These are phyloP conservation scores for Rallus crepitans DNA, from an alignment of 2,797 vertebrate species.

Conservation along the genomic window DNA sequence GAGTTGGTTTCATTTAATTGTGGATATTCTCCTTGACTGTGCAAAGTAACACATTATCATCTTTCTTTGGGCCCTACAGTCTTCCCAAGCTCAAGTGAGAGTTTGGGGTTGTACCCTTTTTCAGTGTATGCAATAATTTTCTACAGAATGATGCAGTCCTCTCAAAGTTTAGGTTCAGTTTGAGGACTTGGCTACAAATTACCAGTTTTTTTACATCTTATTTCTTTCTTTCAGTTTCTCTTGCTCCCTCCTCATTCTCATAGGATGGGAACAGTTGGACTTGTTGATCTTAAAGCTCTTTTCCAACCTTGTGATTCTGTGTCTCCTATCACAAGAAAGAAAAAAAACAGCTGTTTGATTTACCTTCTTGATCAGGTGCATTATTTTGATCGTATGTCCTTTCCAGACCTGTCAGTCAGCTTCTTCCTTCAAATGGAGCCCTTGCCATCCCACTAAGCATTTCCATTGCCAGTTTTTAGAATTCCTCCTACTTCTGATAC, in stretches of 20 bases:
- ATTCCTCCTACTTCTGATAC: neutral
- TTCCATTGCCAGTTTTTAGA: slow-evolving; percentile 5
- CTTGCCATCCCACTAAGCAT: slow-evolving; percentile 8
- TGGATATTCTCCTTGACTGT: neutral
- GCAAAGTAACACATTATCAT: neutral
- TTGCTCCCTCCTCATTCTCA: neutral
- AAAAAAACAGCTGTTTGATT: neutral
- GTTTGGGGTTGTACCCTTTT: neutral
- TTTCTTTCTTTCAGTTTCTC: neutral
- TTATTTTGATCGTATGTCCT: neutral
- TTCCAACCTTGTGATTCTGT: too few species aligned
- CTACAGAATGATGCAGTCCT: neutral
- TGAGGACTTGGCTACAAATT: neutral
- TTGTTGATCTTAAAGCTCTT: too few species aligned
- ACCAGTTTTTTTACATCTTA: neutral
- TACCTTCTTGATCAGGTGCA: neutral
- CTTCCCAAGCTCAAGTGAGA: neutral
- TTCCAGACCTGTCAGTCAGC: neutral
- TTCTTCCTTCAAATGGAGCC: neutral
- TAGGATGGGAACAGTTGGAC: too few species aligned
- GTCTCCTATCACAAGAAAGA: neutral
- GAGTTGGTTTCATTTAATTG: neutral
- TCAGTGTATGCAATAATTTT: neutral
- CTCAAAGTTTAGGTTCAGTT: neutral
- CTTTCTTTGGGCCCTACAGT: neutral